A percentile compares a stretch with the other conserved stretches of the same genome.
Conservation (phyloP, 1,140 invertebrate genomes). For the Fopius arisanus region DNA sequence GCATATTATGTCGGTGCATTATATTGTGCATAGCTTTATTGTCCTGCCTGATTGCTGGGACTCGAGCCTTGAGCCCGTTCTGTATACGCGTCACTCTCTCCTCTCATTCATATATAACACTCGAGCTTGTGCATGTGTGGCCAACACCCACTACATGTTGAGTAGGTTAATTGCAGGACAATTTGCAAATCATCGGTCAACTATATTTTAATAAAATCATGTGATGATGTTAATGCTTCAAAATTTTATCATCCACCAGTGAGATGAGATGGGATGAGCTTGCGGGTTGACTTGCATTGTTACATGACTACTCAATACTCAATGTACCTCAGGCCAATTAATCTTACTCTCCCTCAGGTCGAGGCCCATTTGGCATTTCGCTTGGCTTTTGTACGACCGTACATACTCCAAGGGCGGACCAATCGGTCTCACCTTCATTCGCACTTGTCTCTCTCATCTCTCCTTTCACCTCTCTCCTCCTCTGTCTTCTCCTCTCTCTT, state of each 20-base stretch:
- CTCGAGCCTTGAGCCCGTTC: neutral
- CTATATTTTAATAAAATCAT: neutral
- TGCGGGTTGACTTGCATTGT: neutral
- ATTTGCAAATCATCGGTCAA: neutral
- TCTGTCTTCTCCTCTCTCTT: too few relatives aligned
- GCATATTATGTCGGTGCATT: constrained; percentile 16
- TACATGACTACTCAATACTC: neutral
- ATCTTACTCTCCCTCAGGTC: constrained; percentile 3
- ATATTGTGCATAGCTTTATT: constrained; percentile 30
- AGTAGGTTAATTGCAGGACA: neutral
- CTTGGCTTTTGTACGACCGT: neutral
- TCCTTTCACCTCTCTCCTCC: neutral
- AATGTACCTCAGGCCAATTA: neutral
- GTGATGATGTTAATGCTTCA: too few relatives aligned
- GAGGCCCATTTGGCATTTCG: neutral
- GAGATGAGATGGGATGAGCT: neutral
- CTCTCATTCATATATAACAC: neutral
- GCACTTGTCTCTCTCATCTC: neutral
- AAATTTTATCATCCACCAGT: too few relatives aligned
- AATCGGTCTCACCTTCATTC: neutral
- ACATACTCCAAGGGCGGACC: neutral
- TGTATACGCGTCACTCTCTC: neutral
- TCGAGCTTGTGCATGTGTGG: neutral
- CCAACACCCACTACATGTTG: neutral
- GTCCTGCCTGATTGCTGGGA: constrained; percentile 19